Evolutionary conservation across 92 coral and sea anemone genomes (phyloP), one percentile per base, ranked within the genome.

Genomic region (Porites rus): DNA sequence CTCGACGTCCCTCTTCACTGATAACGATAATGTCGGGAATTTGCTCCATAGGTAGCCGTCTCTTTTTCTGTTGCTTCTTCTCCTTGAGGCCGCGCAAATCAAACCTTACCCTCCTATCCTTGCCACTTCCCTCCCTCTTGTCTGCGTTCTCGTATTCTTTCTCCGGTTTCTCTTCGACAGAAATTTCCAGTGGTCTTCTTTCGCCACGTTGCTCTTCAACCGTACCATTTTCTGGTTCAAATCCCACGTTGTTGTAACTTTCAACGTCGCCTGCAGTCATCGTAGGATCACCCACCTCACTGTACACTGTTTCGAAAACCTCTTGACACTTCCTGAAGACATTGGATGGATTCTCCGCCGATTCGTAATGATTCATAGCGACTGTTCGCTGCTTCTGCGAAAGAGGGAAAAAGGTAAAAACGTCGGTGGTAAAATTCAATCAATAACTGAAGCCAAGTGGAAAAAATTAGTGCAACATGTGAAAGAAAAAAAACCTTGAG

Each of bases 21-120:
- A 73, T 83, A 10, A 83, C 80, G 61, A 83, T 65, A 51, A 83
- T 74, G 56, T 83, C 87, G 43, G 87, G 80, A 9, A 62, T 51
- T 0, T 74, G 76, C 13, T 65, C 31, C 64, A 65, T 50, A 24
- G 64, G 16, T 16, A 7, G 4, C 5, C 71, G 86, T 20, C 59
- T 81, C 58, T 59, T 60, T 13, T 74, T 54, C 31, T 18, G 17
- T 14, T 16, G 13, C 13, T 18, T 62, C 20, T 16, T 66, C 8
- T 8, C 79, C 24, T 66, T 63, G 24, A 24, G 2, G 20, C 74
- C 87, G n/a, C 73, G 60, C 70, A 83, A 63, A 60, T 74, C 87
- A 62, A 83, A 83, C 73, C 87, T 73, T 31, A 83, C 87, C 61
- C 73, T 74, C 51, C 87, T 72, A 19, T 62, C 53, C 17, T 65